A percentile compares a stretch with the other conserved stretches of the same genome.
Evolutionary conservation across 2,797 vertebrate species (phyloP).

Genomic region (Danio tinwini): DNA sequence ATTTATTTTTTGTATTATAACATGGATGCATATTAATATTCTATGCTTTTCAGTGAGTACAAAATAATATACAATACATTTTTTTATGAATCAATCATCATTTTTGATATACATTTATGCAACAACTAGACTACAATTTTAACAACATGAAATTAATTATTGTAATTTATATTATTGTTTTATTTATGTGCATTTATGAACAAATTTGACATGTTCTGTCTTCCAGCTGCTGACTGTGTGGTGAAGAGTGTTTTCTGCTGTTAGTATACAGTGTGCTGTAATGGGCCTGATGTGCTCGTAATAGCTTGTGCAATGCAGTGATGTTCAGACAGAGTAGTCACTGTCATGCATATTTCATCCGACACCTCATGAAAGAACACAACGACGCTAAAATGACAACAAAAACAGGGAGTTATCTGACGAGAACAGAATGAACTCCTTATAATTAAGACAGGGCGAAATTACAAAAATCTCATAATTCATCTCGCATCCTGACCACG

Average conservation of each 20-base stretch:
- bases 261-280: not conserved
- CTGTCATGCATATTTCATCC: conserved; percentile 27
- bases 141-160: not conserved
- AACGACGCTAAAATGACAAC: not conserved
- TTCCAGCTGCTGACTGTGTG: not conserved
- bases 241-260: not conserved
- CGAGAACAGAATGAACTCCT: not conserved
- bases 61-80: too few species aligned
- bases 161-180: not conserved
- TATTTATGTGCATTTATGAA: not conserved
- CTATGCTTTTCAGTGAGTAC: too few species aligned
- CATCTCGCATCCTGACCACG: too few species aligned
- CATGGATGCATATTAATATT: too few species aligned
- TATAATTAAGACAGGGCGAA: too few species aligned
- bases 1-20: too few species aligned
- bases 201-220: not conserved
- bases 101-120: too few species aligned
- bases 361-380: not conserved
- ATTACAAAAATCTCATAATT: too few species aligned
- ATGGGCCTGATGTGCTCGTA: not conserved
- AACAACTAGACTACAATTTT: not conserved
- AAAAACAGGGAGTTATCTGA: not conserved
- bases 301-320: conserved; percentile 41
- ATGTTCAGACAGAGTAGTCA: conserved; percentile 24
- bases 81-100: too few species aligned